These are phyloP conservation scores for Protomyctophum bolini DNA, from an alignment of 2,113 vertebrate species.

Conservation along the genomic window DNA sequence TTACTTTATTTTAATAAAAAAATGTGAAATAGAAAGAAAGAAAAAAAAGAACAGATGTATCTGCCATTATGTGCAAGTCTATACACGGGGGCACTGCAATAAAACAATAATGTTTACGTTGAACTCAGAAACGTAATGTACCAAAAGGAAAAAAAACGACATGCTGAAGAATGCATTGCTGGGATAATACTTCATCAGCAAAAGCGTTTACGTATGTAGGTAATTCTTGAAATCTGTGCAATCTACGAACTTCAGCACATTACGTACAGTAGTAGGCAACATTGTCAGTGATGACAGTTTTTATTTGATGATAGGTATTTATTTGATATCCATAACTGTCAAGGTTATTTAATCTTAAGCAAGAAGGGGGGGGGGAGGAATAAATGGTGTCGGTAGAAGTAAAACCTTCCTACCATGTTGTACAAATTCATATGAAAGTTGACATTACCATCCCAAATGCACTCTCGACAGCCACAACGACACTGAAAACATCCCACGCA, in stretches of 20 bases:
- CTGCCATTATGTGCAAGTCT: constrained; percentile 13
- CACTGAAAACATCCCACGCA: constrained; percentile 56
- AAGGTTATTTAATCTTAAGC: constrained; percentile 36
- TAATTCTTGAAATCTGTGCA: constrained; percentile 51
- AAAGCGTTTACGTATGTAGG: constrained; percentile 51
- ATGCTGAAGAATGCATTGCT: constrained; percentile 57
- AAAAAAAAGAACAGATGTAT: constrained; percentile 38
- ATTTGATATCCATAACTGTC: constrained; percentile 35
- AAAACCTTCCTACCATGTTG: constrained; percentile 48
- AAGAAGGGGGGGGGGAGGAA: background rate
- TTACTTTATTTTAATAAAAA: constrained; percentile 54
- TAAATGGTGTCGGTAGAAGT: too few relatives aligned
- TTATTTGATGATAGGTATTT: constrained; percentile 8
- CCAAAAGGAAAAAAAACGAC: constrained; percentile 26
- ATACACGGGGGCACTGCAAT: constrained; percentile 13
- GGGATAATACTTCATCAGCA: constrained; percentile 50
- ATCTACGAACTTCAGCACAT: constrained; percentile 58
- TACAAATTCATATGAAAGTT: constrained; percentile 69
- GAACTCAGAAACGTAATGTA: constrained; percentile 13
- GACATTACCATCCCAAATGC: constrained; percentile 57
- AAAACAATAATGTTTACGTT: constrained; percentile 33
- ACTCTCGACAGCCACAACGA: constrained; percentile 50
- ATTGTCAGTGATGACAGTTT: constrained; percentile 39
- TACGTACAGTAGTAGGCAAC: constrained; percentile 27
- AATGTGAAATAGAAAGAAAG: constrained; percentile 39